Percentiles rank a stretch among this genome's conserved stretches.
Conservation (phyloP, 2,113 vertebrate species). For the Lagopus leucura region DNA sequence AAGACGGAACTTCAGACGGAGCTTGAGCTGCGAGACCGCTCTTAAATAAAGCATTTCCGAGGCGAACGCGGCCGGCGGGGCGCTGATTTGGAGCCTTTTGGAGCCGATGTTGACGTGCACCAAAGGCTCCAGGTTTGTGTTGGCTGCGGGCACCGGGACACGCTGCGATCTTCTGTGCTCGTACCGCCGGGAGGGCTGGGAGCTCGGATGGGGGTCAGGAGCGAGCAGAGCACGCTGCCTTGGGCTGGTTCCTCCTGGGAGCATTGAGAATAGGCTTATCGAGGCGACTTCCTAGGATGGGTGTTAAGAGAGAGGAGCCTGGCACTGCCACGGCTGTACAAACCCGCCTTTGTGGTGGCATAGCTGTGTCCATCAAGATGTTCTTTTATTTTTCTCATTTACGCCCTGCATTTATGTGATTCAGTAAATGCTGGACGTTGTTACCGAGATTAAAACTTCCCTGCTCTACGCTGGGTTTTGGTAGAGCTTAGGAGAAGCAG, state of each 20-base stretch:
- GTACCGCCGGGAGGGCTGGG: not conserved
- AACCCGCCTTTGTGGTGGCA: not conserved
- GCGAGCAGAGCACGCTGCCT: not conserved
- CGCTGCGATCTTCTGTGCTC: not conserved
- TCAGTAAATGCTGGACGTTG: rapidly evolving
- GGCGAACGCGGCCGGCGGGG: rapidly evolving
- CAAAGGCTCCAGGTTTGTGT: not conserved
- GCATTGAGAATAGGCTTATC: not conserved
- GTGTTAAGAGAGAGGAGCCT: not conserved
- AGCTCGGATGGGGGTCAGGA: not conserved
- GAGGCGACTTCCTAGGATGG: not conserved
- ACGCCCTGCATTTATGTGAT: not conserved
- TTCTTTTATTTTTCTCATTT: not conserved
- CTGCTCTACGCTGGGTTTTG: not conserved
- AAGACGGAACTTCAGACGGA: rapidly evolving
- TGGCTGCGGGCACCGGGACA: not conserved
- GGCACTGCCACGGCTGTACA: not conserved
- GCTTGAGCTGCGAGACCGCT: rapidly evolving
- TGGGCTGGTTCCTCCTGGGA: not conserved
- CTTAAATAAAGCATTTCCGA: not conserved
- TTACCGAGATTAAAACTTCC: not conserved
- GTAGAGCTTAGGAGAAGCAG: not conserved
- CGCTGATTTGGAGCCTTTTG: not conserved
- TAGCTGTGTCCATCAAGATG: rapidly evolving
- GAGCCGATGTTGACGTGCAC: rapidly evolving